Conservation (phyloP, 1,140 invertebrate species). For the Thalassaphorura encarpata region DNA sequence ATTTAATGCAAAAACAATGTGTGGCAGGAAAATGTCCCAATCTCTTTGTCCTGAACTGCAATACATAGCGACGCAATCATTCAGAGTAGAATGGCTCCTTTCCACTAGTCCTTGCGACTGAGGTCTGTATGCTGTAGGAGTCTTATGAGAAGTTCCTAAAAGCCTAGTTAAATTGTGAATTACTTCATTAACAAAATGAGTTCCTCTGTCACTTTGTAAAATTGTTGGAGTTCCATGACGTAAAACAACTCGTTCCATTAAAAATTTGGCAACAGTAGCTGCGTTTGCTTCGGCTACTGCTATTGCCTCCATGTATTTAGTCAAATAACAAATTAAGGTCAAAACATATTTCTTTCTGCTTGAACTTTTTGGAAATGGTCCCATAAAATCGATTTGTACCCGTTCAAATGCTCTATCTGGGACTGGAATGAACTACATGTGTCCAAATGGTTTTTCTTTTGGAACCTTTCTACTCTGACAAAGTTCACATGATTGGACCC, state of each 20-base stretch:
- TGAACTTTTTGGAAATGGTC: background rate
- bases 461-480: conserved; percentile 6
- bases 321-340: background rate
- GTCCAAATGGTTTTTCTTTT: background rate
- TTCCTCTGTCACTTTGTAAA: conserved; percentile 1
- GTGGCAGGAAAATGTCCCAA: conserved; percentile 35
- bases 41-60: conserved; percentile 28
- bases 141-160: conserved; percentile 1
- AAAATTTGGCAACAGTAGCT: conserved; percentile 9
- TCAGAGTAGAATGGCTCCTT: background rate
- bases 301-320: background rate
- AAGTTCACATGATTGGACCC: background rate
- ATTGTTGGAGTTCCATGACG: conserved; percentile 1
- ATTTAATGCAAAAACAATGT: conserved; percentile 35
- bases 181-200: background rate
- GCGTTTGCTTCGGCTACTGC: background rate
- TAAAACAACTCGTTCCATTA: conserved; percentile 5
- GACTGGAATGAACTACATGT: background rate
- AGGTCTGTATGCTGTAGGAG: background rate
- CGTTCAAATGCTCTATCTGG: background rate
- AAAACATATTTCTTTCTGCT: background rate
- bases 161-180: background rate
- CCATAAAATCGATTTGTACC: conserved; percentile 3
- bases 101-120: background rate
- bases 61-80: conserved; percentile 27